A percentile compares a stretch with the other conserved stretches of the same genome.
These are phyloP conservation scores for Pogonognathellus flavescens DNA, from an alignment of 1,140 invertebrate genomes.

Conservation along the genomic window DNA sequence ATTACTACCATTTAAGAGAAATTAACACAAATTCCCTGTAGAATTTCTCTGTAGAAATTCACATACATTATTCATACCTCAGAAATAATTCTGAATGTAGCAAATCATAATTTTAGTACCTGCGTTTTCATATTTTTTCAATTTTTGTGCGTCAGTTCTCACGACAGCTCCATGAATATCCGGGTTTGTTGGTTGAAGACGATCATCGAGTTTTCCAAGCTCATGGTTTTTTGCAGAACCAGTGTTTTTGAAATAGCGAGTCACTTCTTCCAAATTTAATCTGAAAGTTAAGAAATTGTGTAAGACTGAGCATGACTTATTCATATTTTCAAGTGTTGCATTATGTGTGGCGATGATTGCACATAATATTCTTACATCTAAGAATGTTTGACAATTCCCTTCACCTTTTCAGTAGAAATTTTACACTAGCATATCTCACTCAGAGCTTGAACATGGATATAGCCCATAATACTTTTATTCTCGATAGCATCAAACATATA, in stretches of 20 bases:
- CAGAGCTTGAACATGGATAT: too few relatives aligned
- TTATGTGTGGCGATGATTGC: too few relatives aligned
- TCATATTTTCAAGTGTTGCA: not conserved
- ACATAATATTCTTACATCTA: not conserved
- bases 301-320: too few relatives aligned
- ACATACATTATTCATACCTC: too few relatives aligned
- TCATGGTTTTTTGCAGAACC: slow-evolving; percentile 73
- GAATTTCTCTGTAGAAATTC: too few relatives aligned
- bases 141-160: slow-evolving; percentile 73
- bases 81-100: too few relatives aligned
- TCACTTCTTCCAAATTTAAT: slow-evolving; percentile 79
- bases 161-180: slow-evolving; percentile 81
- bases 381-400: not conserved
- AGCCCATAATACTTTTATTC: too few relatives aligned
- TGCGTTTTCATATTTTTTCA: slow-evolving; percentile 78
- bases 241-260: slow-evolving; percentile 77
- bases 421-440: too few relatives aligned
- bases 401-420: not conserved
- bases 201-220: slow-evolving; percentile 78
- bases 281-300: slow-evolving; percentile 68
- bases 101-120: slow-evolving; percentile 69
- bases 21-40: too few relatives aligned
- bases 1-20: too few relatives aligned
- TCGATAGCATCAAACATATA: too few relatives aligned
- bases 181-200: slow-evolving; percentile 85